Conservation (phyloP, 1,140 invertebrate genomes). For the Papilio polyxenes region DNA sequence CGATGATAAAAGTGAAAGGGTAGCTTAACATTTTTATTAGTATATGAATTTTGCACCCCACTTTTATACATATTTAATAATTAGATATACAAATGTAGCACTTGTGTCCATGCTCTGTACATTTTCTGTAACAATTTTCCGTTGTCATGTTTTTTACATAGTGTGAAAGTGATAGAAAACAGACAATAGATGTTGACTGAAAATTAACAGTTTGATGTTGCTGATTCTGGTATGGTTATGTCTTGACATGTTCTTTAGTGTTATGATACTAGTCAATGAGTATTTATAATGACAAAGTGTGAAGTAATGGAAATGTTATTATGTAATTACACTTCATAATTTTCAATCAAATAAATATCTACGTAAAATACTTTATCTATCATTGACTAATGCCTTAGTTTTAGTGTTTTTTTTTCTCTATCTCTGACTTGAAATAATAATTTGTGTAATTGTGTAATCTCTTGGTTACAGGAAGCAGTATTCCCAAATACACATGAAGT, state of each 20-base stretch:
- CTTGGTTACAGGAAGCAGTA: conserved; percentile 78
- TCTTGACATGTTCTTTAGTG: conserved; percentile 42
- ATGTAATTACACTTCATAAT: conserved; percentile 73
- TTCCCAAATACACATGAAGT: conserved; percentile 80
- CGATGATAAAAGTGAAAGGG: not conserved
- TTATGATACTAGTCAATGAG: conserved; percentile 76
- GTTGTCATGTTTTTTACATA: conserved; percentile 12
- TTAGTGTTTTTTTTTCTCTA: conserved; percentile 33
- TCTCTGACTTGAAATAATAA: conserved; percentile 31
- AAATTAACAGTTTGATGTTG: conserved; percentile 13
- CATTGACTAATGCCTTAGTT: conserved; percentile 53
- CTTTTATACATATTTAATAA: conserved; percentile 17
- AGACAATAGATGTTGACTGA: conserved; percentile 34
- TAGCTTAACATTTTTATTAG: not conserved
- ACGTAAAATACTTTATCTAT: conserved; percentile 64
- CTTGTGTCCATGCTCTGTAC: conserved; percentile 17
- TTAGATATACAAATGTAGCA: conserved; percentile 3
- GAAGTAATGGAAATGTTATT: conserved; percentile 65
- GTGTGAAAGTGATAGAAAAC: conserved; percentile 15
- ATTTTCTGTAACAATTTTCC: conserved; percentile 15
- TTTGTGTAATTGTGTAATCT: conserved; percentile 52
- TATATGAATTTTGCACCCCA: not conserved
- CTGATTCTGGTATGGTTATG: conserved; percentile 16
- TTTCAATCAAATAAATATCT: conserved; percentile 78
- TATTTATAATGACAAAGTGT: conserved; percentile 71